These are phyloP conservation scores for Shargacucullia verbasci DNA, from an alignment of 2,888 invertebrate genomes.

Conservation along the genomic window DNA sequence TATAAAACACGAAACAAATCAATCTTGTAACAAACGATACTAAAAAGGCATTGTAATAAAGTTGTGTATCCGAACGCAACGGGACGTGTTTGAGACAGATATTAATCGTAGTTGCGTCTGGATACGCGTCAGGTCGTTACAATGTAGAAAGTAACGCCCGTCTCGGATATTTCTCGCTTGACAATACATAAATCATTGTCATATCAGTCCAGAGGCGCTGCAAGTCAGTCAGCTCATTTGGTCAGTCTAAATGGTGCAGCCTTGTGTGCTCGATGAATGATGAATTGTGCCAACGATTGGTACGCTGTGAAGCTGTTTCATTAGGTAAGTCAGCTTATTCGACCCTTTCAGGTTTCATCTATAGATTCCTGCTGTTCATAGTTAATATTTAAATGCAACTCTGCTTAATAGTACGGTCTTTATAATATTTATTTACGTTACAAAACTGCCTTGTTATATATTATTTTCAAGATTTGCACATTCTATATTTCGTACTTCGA, in stretches of 20 bases:
- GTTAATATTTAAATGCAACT: background rate
- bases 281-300: constrained; percentile 54
- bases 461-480: background rate
- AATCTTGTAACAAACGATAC: constrained; percentile 52
- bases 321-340: constrained; percentile 24
- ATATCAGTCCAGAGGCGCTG: constrained; percentile 66
- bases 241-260: constrained; percentile 56
- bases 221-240: constrained; percentile 64
- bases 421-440: background rate
- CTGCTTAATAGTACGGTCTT: background rate
- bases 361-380: constrained; percentile 4
- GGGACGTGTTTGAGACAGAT: constrained; percentile 59
- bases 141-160: constrained; percentile 67
- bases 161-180: constrained; percentile 51
- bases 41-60: constrained; percentile 57
- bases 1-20: constrained; percentile 37
- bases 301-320: constrained; percentile 44
- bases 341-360: constrained; percentile 8
- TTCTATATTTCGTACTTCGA: too few relatives aligned
- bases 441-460: background rate
- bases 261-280: constrained; percentile 49
- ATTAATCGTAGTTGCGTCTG: constrained; percentile 63
- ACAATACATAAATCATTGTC: constrained; percentile 74
- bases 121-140: constrained; percentile 65
- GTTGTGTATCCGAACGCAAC: constrained; percentile 50